Evolutionary conservation across 2,797 vertebrate genomes (phyloP).

Genomic region (Lepilemur ruficaudatus): DNA sequence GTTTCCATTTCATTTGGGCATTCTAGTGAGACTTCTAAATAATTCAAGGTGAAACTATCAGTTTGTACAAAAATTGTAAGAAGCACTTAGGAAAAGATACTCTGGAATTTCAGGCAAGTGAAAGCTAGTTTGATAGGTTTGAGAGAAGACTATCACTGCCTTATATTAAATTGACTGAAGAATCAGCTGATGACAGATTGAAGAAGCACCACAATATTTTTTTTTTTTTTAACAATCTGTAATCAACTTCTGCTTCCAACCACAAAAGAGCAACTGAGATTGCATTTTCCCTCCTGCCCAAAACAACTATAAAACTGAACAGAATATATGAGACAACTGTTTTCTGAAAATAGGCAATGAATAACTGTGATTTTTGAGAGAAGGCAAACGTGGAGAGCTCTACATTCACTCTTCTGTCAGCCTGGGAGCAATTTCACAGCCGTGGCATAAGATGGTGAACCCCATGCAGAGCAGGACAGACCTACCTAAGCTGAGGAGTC

Average conservation of each 20-base stretch:
- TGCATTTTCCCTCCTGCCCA: not conserved
- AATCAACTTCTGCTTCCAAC: not conserved
- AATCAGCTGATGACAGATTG: not conserved
- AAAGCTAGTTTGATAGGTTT: not conserved
- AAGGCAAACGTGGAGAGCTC: not conserved
- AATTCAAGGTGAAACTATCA: not conserved
- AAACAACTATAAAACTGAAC: not conserved
- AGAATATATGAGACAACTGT: not conserved
- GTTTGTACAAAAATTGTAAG: not conserved
- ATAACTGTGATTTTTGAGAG: not conserved
- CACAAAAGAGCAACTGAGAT: not conserved
- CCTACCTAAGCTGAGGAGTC: not conserved
- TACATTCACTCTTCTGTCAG: not conserved
- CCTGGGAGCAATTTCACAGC: not conserved
- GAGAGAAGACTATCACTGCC: not conserved
- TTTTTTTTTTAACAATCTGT: not conserved
- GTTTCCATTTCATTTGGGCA: not conserved
- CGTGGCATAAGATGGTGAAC: not conserved
- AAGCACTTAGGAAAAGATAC: not conserved
- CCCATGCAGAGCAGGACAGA: not conserved
- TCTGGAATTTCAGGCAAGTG: not conserved
- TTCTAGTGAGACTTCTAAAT: conserved; percentile 23
- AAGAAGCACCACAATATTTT: not conserved
- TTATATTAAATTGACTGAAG: not conserved
- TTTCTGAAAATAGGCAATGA: not conserved